Conservation (phyloP, 2,797 vertebrate genomes). For the Chelmon rostratus region DNA sequence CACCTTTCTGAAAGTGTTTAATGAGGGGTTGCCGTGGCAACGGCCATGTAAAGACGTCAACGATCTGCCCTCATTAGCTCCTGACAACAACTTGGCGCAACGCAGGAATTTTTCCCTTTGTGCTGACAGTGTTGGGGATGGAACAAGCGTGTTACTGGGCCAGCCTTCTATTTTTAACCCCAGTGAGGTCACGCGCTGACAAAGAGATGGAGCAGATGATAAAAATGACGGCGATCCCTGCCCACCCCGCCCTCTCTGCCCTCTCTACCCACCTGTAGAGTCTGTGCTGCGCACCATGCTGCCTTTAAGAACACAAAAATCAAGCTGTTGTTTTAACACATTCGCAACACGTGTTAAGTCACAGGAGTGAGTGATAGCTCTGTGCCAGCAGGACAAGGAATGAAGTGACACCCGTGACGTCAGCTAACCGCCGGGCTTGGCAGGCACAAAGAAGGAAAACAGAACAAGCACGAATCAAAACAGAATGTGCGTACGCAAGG, state of each 20-base stretch:
- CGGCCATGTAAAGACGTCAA: conserved; percentile 76
- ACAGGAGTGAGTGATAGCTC: conserved; percentile 40
- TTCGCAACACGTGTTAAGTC: conserved; percentile 13
- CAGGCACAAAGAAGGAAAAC: conserved; percentile 46
- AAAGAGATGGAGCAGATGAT: conserved; percentile 42
- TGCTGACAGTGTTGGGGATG: conserved; percentile 63
- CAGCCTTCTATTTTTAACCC: conserved; percentile 74
- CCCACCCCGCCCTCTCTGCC: conserved; percentile 32
- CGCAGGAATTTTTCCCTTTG: conserved; percentile 78
- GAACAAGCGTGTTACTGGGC: conserved; percentile 63
- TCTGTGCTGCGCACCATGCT: background rate
- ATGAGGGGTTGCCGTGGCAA: conserved; percentile 74
- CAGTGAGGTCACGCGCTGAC: conserved; percentile 67
- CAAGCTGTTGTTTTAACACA: conserved; percentile 14
- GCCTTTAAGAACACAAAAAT: conserved; percentile 21
- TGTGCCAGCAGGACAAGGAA: conserved; percentile 25
- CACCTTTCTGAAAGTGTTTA: conserved; percentile 68
- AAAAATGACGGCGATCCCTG: conserved; percentile 59
- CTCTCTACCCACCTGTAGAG: conserved; percentile 31
- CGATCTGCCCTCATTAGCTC: conserved; percentile 73
- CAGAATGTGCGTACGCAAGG: conserved; percentile 36
- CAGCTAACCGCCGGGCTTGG: conserved; percentile 42
- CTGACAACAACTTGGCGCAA: conserved; percentile 72
- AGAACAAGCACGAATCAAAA: conserved; percentile 41
- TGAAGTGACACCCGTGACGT: conserved; percentile 54